These are phyloP conservation scores for Cataglyphis livida DNA, from an alignment of 2,888 invertebrate genomes.

Conservation along the genomic window DNA sequence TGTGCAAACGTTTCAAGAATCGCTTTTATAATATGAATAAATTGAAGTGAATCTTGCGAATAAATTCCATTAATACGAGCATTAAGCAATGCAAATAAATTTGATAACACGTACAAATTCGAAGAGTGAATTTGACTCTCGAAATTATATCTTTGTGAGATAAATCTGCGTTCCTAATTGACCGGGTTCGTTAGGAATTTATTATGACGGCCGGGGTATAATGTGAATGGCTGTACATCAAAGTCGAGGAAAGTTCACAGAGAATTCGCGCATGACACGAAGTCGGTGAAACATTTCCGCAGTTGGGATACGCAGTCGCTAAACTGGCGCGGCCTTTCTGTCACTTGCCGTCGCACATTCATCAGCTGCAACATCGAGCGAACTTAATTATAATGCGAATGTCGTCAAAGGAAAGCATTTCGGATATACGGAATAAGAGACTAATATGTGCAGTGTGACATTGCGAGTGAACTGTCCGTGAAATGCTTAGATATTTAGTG, in stretches of 20 bases:
- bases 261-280: constrained; percentile 18
- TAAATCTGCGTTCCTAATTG: constrained; percentile 27
- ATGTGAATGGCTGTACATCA: constrained; percentile 29
- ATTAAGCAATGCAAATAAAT: not conserved
- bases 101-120: not conserved
- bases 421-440: not conserved
- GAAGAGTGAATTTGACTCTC: not conserved
- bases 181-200: constrained; percentile 31
- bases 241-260: constrained; percentile 31
- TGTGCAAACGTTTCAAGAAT: not conserved
- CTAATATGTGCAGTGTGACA: not conserved
- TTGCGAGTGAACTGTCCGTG: not conserved
- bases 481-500: not conserved
- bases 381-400: constrained; percentile 41
- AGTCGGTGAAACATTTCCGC: constrained; percentile 45
- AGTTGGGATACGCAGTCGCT: constrained; percentile 7
- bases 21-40: constrained; percentile 10
- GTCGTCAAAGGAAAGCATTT: constrained; percentile 33
- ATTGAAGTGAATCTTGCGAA: not conserved
- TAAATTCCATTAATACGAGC: not conserved
- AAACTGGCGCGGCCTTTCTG: constrained; percentile 21
- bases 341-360: constrained; percentile 3
- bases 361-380: constrained; percentile 26
- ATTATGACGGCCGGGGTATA: constrained; percentile 16
- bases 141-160: constrained; percentile 18